Conservation (phyloP, 2,797 vertebrate genomes). For the Odontamblyopus rebecca region DNA sequence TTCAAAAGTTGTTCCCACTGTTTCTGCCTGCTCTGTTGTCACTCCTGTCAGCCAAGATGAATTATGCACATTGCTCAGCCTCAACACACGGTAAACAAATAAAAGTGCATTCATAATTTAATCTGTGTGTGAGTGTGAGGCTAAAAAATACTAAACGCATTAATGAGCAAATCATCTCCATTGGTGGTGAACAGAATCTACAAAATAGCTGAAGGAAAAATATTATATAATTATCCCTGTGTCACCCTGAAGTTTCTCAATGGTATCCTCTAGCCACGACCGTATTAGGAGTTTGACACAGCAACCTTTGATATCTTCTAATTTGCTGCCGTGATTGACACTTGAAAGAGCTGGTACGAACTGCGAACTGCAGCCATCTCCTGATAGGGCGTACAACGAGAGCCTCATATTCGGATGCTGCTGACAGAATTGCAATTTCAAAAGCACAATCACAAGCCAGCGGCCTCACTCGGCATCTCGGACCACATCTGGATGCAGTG, state of each 20-base stretch:
- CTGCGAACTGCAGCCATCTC: conserved; percentile 54
- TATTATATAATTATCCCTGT: conserved; percentile 4
- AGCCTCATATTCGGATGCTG: conserved; percentile 24
- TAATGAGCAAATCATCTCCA: conserved; percentile 46
- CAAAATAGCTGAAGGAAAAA: conserved; percentile 15
- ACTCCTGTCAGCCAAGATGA: conserved; percentile 66
- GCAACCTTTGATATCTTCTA: conserved; percentile 60
- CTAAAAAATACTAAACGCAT: conserved; percentile 30
- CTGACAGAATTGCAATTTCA: conserved; percentile 43
- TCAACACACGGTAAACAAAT: conserved; percentile 72
- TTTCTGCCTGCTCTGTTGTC: conserved; percentile 45
- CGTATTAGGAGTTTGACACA: conserved; percentile 50
- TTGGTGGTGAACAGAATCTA: conserved; percentile 33
- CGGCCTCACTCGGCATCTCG: conserved; percentile 13
- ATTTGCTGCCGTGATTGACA: conserved; percentile 65
- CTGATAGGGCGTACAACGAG: conserved; percentile 40
- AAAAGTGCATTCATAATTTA: conserved; percentile 70
- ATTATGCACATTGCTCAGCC: conserved; percentile 73
- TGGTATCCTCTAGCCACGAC: conserved; percentile 30
- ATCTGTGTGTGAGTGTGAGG: conserved; percentile 44
- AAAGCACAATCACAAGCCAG: conserved; percentile 19
- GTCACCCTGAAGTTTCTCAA: conserved; percentile 38
- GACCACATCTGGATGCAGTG: conserved; percentile 39
- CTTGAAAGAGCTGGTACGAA: conserved; percentile 62
- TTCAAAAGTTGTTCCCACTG: conserved; percentile 47